Conservation (phyloP, 2,113 vertebrate species). For the Athene cunicularia region DNA sequence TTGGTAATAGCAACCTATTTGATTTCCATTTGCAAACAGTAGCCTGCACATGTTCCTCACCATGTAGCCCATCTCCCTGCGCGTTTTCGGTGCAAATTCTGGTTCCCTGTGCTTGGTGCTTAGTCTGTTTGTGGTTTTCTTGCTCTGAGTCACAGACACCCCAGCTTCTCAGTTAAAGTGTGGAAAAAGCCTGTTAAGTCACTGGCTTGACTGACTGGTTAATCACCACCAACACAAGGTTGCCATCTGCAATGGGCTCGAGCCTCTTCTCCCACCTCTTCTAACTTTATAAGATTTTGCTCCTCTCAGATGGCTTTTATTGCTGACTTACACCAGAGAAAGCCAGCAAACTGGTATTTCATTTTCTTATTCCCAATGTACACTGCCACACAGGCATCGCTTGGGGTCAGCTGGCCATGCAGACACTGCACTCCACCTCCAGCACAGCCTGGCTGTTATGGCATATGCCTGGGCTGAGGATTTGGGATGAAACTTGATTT, state of each 20-base stretch:
- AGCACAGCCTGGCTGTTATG: rapidly evolving
- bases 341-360: not conserved
- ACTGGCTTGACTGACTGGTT: not conserved
- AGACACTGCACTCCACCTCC: not conserved
- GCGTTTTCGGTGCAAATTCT: not conserved
- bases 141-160: not conserved
- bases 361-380: not conserved
- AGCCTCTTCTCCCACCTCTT: not conserved
- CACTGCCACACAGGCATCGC: not conserved
- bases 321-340: not conserved
- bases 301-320: not conserved
- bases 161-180: not conserved
- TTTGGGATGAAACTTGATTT: not conserved
- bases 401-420: not conserved
- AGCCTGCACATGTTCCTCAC: not conserved
- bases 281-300: not conserved
- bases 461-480: not conserved
- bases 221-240: not conserved
- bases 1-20: conserved; percentile 53
- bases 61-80: not conserved
- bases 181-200: conserved; percentile 31
- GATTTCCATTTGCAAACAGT: conserved; percentile 45
- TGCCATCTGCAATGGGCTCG: not conserved
- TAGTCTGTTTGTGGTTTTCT: not conserved
- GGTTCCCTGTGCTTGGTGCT: not conserved